Evolutionary conservation across 2,113 vertebrate species (phyloP), one percentile per base, ranked within the genome.

Genomic region (Brachirus orientalis): DNA sequence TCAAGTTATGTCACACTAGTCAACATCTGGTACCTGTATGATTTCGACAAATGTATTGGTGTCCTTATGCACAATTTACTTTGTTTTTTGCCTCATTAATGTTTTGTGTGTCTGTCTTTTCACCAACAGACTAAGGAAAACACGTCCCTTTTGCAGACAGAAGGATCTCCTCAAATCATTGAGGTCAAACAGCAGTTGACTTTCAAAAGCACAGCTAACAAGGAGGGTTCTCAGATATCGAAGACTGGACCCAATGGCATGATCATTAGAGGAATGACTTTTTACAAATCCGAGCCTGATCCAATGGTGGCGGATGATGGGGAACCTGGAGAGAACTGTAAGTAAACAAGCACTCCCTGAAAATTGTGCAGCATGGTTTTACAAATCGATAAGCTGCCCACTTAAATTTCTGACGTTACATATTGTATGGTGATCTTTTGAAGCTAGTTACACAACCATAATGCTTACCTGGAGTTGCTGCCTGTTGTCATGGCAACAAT

Each of bases 261-360:
- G 33, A 92, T 97, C 44, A 91, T 98, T 75, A 92, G 96, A 77
- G 96, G 96, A 17, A 88, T 98, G 82, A 98, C 96, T 64, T 99
- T 96, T 86, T 98, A 99, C 82, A 99, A 98, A 85, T 95, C 97
- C 7, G 95, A 96, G 76, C 92, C 93, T 35, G 83, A 90, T 55
- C 86, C 77, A 0, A 89, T 89, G 87, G 84, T 87, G 63, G 87
- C 92, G 0, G 96, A 99, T 50, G 94, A 95, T 0, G 93, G 95
- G 0, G 95, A 97, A 56, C 93, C 94, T 0, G 96, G 96, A 51
- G 96, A 97, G 40, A 94, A 92, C 55, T 90, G 97, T 98, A 86
- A 54, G 40, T 52, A 18, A 7, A 18, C 10, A 18, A 20, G 22
- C 18, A 12, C 16, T 33, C 4, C 12, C 19, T 45, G 12, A 45